Conservation (phyloP, 2,113 vertebrate genomes). For the Struthidea cinerea region DNA sequence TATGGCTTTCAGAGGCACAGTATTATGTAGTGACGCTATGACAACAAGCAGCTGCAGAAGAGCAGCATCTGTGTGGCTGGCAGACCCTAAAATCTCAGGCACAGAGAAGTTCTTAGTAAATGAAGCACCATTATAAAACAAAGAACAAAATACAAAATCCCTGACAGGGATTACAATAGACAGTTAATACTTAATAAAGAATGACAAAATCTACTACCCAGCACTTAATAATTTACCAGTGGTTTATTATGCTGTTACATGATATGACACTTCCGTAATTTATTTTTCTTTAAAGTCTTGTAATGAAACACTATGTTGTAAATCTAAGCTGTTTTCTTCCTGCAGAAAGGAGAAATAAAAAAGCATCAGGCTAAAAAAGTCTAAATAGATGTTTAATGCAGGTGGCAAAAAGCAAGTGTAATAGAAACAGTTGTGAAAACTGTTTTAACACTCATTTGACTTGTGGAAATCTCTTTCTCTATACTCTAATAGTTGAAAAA, state of each 20-base stretch:
- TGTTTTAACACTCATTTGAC: background rate
- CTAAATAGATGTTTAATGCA: background rate
- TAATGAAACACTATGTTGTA: background rate
- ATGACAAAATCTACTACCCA: background rate
- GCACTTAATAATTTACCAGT: constrained; percentile 1
- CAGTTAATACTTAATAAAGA: background rate
- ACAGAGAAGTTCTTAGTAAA: background rate
- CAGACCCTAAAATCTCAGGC: background rate
- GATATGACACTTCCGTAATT: background rate
- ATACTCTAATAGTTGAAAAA: background rate
- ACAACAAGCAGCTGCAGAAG: background rate
- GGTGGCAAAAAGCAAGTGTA: background rate
- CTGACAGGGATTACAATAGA: background rate
- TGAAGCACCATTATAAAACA: background rate
- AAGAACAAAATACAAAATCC: background rate
- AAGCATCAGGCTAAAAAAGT: background rate
- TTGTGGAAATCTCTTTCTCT: background rate
- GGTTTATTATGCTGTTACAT: background rate
- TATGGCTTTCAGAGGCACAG: background rate
- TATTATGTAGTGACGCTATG: background rate
- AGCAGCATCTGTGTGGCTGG: background rate
- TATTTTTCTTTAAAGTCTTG: constrained; percentile 15
- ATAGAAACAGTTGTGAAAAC: background rate
- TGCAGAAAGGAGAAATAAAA: background rate
- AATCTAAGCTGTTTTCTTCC: background rate